Conservation (phyloP, 2,113 vertebrate species). For the Caloenas nicobarica region DNA sequence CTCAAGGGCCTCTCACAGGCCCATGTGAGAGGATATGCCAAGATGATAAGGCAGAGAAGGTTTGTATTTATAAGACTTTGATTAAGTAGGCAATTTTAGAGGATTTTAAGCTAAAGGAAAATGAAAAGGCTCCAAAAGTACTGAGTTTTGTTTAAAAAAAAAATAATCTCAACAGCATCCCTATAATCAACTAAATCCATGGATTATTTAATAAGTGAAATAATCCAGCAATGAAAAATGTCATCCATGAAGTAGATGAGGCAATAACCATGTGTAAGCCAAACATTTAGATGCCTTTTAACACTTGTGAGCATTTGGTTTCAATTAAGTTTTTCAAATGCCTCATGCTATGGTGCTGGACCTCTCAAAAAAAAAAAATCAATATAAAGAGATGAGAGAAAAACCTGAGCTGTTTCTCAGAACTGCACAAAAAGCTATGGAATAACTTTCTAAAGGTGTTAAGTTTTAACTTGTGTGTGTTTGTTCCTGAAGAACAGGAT, state of each 20-base stretch:
- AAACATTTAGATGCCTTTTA: background rate
- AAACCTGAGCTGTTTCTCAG: background rate
- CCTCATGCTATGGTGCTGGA: background rate
- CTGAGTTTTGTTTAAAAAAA: background rate
- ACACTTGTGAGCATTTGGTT: background rate
- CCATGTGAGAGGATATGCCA: background rate
- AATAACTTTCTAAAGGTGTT: background rate
- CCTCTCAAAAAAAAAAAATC: background rate
- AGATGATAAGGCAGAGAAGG: background rate
- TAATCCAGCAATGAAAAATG: background rate
- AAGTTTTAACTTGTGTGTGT: background rate
- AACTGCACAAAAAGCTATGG: background rate
- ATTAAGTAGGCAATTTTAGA: background rate
- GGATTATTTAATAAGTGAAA: background rate
- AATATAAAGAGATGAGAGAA: background rate
- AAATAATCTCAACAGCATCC: background rate
- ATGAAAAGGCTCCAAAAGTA: background rate
- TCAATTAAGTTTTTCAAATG: background rate
- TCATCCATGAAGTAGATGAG: background rate
- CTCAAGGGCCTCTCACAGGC: background rate
- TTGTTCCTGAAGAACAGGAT: background rate
- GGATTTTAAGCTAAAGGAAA: background rate
- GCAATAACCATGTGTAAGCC: background rate
- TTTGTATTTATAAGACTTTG: background rate
- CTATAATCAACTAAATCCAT: background rate